A percentile compares a stretch with the other conserved stretches of the same genome.
These are phyloP conservation scores for Scrobipalpa atriplicella DNA, from an alignment of 2,888 invertebrate species.

Conservation along the genomic window DNA sequence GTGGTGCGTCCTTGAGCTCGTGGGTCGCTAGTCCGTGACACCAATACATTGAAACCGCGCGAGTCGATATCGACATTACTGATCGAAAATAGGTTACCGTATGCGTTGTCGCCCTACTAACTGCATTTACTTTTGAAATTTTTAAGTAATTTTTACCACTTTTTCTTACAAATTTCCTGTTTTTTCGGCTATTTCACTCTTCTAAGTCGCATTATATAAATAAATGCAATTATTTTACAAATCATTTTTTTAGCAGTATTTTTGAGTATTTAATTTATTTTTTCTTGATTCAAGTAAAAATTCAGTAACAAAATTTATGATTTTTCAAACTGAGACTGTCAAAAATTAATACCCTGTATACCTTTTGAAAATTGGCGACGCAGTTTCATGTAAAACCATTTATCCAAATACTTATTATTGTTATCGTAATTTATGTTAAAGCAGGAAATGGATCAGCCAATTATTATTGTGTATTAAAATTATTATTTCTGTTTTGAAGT, in stretches of 20 bases:
- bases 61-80: slow-evolving; percentile 35
- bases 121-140: neutral
- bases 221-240: too few species aligned
- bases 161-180: too few species aligned
- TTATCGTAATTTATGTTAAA: neutral
- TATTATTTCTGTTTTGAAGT: neutral
- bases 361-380: neutral
- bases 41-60: slow-evolving; percentile 37
- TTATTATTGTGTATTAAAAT: neutral
- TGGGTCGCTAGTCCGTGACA: slow-evolving; percentile 37
- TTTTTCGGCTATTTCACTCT: too few species aligned
- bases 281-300: too few species aligned
- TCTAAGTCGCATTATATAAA: too few species aligned
- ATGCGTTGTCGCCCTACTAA: slow-evolving; percentile 9
- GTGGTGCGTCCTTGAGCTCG: slow-evolving; percentile 34
- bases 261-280: too few species aligned
- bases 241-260: too few species aligned
- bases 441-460: slow-evolving; percentile 15
- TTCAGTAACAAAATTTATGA: too few species aligned
- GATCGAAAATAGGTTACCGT: slow-evolving; percentile 19
- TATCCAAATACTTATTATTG: neutral
- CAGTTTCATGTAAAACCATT: neutral
- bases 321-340: too few species aligned
- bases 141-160: neutral
- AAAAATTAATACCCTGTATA: too few species aligned